Conservation (phyloP, 2,888 invertebrate species). For the Cryptosula pallasiana region DNA sequence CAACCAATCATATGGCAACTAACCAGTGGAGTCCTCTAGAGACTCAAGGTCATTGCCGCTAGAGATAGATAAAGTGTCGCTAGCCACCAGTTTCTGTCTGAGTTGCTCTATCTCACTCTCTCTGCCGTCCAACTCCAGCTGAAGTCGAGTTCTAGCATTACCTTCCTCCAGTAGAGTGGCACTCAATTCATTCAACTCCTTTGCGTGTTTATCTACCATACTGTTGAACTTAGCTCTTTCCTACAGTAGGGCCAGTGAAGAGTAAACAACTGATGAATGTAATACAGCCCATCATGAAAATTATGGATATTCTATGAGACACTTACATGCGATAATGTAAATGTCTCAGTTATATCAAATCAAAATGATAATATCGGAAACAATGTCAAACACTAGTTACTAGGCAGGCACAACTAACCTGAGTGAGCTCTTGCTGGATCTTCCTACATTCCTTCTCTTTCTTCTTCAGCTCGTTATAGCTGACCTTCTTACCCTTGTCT, state of each 20-base stretch:
- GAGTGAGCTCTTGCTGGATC: conserved; percentile 85
- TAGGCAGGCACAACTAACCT: too few species aligned
- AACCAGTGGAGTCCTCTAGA: conserved; percentile 65
- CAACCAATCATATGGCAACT: background rate
- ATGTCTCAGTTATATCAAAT: too few species aligned
- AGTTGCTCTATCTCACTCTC: conserved; percentile 92
- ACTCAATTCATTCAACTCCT: conserved; percentile 79
- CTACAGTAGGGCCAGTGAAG: conserved; percentile 36
- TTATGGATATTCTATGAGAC: too few species aligned
- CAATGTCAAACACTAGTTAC: too few species aligned
- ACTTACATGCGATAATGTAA: too few species aligned
- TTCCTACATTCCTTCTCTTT: conserved; percentile 93
- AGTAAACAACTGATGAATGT: too few species aligned
- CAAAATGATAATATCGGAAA: too few species aligned
- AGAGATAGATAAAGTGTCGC: conserved; percentile 84
- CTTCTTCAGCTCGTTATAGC: conserved; percentile 66
- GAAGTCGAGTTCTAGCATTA: conserved; percentile 64
- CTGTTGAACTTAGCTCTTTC: conserved; percentile 92
- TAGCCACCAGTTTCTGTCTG: conserved; percentile 71
- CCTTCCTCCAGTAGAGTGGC: conserved; percentile 66
- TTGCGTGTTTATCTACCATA: conserved; percentile 74
- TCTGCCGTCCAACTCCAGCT: conserved; percentile 95
- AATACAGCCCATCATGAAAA: too few species aligned
- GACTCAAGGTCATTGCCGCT: conserved; percentile 60
- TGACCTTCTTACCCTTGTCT: conserved; percentile 58